Conservation (phyloP, 64 coral and sea anemone species). For the Pocillopora verrucosa region DNA sequence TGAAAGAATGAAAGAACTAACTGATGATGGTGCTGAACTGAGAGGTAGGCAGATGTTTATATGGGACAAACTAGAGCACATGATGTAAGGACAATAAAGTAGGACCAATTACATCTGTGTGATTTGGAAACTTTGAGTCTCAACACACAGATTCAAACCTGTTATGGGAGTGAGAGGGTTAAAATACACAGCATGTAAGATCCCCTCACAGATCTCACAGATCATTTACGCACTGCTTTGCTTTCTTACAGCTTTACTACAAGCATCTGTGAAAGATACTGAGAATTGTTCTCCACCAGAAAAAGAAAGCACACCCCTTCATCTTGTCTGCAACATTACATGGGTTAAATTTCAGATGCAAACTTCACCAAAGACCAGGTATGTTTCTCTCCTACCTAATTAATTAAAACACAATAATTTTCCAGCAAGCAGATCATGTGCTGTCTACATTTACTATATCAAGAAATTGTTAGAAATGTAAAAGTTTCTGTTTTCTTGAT, state of each 20-base stretch:
- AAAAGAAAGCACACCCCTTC: constrained; percentile 8
- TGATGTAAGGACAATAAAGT: too few relatives aligned
- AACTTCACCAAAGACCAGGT: constrained; percentile 86
- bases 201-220: not conserved
- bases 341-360: constrained; percentile 73
- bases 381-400: not conserved
- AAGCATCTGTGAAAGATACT: not conserved
- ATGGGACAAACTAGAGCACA: too few relatives aligned
- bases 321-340: constrained; percentile 58
- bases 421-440: not conserved
- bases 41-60: constrained; percentile 27
- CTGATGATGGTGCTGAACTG: constrained; percentile 50
- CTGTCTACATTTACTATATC: too few relatives aligned
- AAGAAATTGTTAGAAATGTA: not conserved
- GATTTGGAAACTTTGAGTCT: too few relatives aligned
- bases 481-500: not conserved
- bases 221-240: not conserved
- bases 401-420: not conserved
- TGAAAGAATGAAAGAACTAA: constrained; percentile 77
- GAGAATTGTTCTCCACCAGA: not conserved
- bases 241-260: constrained; percentile 15
- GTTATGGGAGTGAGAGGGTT: too few relatives aligned
- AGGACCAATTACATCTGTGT: too few relatives aligned
- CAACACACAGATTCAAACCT: too few relatives aligned
- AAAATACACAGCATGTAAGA: too few relatives aligned